These are phyloP conservation scores for Pseudocheirus occidentalis DNA, from an alignment of 2,797 vertebrate genomes.

Conservation along the genomic window DNA sequence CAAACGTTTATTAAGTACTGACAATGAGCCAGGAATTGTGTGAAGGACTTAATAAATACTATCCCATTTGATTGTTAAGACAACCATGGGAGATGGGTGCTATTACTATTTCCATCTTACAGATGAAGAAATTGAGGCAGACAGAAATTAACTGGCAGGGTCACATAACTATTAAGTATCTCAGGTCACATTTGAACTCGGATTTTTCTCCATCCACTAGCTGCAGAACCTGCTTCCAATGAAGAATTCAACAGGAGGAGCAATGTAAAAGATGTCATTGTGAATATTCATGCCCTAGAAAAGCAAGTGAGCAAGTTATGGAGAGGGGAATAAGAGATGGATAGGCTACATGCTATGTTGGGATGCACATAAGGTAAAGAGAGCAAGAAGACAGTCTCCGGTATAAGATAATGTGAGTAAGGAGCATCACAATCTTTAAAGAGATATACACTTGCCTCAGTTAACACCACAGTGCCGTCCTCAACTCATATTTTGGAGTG, in stretches of 20 bases:
- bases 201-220: background rate
- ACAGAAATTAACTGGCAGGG: background rate
- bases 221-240: background rate
- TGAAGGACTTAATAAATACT: constrained; percentile 1
- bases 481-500: constrained; percentile 5
- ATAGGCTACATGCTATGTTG: background rate
- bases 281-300: background rate
- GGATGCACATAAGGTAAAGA: background rate
- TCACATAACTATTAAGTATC: background rate
- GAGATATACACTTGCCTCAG: background rate
- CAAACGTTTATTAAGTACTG: background rate
- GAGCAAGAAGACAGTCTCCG: background rate
- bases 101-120: background rate
- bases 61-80: constrained; percentile 12
- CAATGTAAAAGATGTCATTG: background rate
- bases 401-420: background rate
- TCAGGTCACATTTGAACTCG: background rate
- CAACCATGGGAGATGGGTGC: background rate
- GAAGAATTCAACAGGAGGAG: background rate
- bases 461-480: background rate
- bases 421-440: background rate
- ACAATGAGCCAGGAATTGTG: background rate
- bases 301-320: background rate
- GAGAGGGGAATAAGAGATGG: background rate
- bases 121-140: background rate